Percentiles rank a stretch among this genome's conserved stretches.
phyloP scores from a whole-genome alignment of 2,797 vertebrate species.

The Phoeniculus purpureus region DNA sequence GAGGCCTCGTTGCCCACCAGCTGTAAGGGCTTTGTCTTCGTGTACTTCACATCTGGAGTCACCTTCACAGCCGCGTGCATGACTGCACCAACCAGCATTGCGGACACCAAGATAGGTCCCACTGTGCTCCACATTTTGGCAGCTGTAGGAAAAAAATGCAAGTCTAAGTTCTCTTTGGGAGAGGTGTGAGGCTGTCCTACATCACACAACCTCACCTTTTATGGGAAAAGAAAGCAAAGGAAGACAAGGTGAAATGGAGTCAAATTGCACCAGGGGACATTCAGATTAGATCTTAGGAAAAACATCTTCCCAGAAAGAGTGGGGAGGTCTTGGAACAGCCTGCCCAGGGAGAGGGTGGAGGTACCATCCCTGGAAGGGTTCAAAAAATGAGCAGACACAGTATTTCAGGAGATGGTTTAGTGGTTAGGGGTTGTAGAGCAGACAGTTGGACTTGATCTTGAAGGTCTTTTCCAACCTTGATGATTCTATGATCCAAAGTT shows the following conservation, averaged over 20 bases:
- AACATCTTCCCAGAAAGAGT: too few species aligned
- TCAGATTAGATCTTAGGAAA: too few species aligned
- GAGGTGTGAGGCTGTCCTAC: fast-evolving
- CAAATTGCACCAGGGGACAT: too few species aligned
- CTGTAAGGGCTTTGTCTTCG: constrained; percentile 81
- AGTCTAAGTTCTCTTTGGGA: neutral
- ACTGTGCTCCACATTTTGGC: constrained; percentile 70
- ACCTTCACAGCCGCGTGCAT: constrained; percentile 78
- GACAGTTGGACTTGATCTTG: too few species aligned
- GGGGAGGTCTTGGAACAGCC: too few species aligned
- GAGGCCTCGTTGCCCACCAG: neutral
- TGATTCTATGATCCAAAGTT: neutral
- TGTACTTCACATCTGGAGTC: constrained; percentile 86
- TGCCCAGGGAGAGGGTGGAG: too few species aligned
- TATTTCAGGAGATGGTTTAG: too few species aligned
- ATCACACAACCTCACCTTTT: neutral
- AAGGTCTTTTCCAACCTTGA: too few species aligned
- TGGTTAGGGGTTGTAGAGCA: too few species aligned
- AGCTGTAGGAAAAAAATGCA: constrained; percentile 19
- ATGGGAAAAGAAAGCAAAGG: neutral
- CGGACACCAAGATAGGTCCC: constrained; percentile 15
- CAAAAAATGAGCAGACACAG: too few species aligned
- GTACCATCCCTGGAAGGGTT: too few species aligned
- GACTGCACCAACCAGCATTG: constrained; percentile 51
- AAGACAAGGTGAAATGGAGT: too few species aligned